phyloP scores from a whole-genome alignment of 2,888 invertebrate genomes.

The Sceliomorpha sp. region DNA sequence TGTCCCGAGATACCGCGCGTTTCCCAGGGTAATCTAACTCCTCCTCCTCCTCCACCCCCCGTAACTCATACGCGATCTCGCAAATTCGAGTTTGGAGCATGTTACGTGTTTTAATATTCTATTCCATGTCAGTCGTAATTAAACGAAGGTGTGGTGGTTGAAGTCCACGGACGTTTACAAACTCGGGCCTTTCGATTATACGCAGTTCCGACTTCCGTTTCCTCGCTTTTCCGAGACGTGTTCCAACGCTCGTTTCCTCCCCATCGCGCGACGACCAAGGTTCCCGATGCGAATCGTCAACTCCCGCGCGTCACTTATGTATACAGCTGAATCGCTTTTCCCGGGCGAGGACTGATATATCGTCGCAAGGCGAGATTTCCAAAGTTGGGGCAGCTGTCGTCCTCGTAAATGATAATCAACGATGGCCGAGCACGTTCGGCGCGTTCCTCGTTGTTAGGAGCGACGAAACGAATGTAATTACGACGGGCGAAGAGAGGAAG shows the following conservation, averaged over 20 bases:
- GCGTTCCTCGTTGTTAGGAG: constrained; percentile 20
- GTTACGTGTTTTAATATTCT: background rate
- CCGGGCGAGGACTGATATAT: constrained; percentile 33
- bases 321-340: constrained; percentile 23
- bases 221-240: constrained; percentile 23
- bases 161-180: constrained; percentile 15
- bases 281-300: constrained; percentile 9
- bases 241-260: constrained; percentile 28
- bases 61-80: no score
- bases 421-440: constrained; percentile 27
- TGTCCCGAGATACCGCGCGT: no score
- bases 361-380: constrained; percentile 38
- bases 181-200: constrained; percentile 24
- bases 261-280: constrained; percentile 3
- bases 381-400: constrained; percentile 35
- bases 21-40: no score
- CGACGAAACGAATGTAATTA: constrained; percentile 25
- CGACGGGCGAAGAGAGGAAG: background rate
- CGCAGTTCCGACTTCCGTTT: constrained; percentile 19
- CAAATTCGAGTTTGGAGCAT: background rate
- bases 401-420: constrained; percentile 37
- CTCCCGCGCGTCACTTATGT: constrained; percentile 9
- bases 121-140: constrained; percentile 18
- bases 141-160: constrained; percentile 16
- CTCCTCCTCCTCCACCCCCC: no score